These are phyloP conservation scores for Shargacucullia verbasci DNA, from an alignment of 2,888 invertebrate genomes.

Conservation along the genomic window DNA sequence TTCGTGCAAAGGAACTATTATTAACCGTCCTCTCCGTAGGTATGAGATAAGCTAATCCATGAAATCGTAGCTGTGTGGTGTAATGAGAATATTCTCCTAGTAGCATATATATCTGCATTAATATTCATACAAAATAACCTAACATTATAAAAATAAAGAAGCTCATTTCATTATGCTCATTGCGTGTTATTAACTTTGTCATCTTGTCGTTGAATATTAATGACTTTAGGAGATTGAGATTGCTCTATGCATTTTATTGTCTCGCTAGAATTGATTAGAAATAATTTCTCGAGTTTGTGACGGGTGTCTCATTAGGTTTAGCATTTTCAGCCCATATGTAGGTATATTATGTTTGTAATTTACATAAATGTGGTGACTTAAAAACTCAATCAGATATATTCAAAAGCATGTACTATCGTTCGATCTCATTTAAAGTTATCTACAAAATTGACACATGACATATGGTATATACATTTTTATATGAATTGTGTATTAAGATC, in stretches of 20 bases:
- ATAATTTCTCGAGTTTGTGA: slow-evolving; percentile 1
- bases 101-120: slow-evolving; percentile 59
- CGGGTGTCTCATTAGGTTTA: not conserved
- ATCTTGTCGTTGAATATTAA: slow-evolving; percentile 59
- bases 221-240: slow-evolving; percentile 49
- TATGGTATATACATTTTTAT: slow-evolving; percentile 75
- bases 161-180: slow-evolving; percentile 65
- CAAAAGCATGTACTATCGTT: slow-evolving; percentile 56
- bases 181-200: slow-evolving; percentile 63
- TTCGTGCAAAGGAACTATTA: slow-evolving; percentile 82
- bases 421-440: slow-evolving; percentile 73
- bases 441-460: slow-evolving; percentile 75
- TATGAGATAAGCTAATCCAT: slow-evolving; percentile 76
- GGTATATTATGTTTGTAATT: not conserved
- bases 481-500: slow-evolving; percentile 73
- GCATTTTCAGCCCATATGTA: not conserved
- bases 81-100: slow-evolving; percentile 67
- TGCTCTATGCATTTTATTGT: slow-evolving; percentile 19
- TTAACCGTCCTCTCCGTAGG: slow-evolving; percentile 70
- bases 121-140: slow-evolving; percentile 56
- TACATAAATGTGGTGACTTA: not conserved
- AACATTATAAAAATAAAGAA: slow-evolving; percentile 55
- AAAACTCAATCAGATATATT: slow-evolving; percentile 37
- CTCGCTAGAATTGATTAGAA: slow-evolving; percentile 20
- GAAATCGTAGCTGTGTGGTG: slow-evolving; percentile 67